Evolutionary conservation across 30 jellyfish, hydroid and myxozoan species (phyloP).

Genomic region (Chironex yamaguchii): DNA sequence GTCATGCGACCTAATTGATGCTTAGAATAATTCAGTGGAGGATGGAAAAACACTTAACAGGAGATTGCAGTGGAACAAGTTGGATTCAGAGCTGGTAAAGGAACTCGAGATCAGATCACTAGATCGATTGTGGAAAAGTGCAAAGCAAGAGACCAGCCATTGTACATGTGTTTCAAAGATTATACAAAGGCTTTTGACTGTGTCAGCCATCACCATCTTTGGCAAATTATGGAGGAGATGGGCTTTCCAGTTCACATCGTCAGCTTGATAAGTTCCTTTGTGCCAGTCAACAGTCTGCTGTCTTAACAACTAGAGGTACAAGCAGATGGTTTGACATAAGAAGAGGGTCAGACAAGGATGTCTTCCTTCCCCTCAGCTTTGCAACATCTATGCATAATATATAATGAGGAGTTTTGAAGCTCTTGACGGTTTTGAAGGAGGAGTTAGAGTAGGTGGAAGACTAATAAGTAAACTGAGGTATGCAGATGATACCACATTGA

Average conservation of each 20-base stretch:
- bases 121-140: conserved; percentile 32
- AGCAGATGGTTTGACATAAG: conserved; percentile 2
- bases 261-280: conserved; percentile 12
- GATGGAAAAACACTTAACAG: not conserved
- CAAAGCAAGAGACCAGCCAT: too few relatives aligned
- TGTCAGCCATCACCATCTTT: conserved; percentile 17
- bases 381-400: conserved; percentile 26
- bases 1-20: conserved; percentile 27
- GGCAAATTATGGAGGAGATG: conserved; percentile 18
- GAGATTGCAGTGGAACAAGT: conserved; percentile 40
- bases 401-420: conserved; percentile 30
- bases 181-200: conserved; percentile 57
- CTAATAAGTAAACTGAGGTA: not conserved
- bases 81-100: conserved; percentile 30
- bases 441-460: conserved; percentile 30
- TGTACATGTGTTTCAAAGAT: conserved; percentile 7
- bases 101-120: conserved; percentile 35
- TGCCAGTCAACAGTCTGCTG: conserved; percentile 41
- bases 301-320: conserved; percentile 14
- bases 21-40: conserved; percentile 18
- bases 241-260: conserved; percentile 44
- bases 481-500: conserved; percentile 34
- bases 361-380: conserved; percentile 7
- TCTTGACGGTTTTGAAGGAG: not conserved
- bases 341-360: conserved; percentile 45